Percentiles rank a stretch among this genome's conserved stretches.
Conservation (phyloP, 2,888 invertebrate species). For the Andrena flavipes region DNA sequence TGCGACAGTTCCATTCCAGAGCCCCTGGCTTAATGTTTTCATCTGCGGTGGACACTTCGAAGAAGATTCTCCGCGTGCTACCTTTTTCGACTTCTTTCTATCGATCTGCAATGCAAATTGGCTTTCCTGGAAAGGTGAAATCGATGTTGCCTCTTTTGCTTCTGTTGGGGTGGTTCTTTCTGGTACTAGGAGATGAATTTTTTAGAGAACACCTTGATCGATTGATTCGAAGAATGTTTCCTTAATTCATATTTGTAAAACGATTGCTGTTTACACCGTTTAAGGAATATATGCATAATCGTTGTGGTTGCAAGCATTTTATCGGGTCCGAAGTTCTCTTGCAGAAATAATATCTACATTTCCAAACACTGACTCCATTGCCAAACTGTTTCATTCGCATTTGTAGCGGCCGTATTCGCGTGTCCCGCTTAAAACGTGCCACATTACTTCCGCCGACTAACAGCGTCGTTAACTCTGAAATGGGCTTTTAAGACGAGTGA, state of each 20-base stretch:
- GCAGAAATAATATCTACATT: neutral
- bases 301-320: neutral
- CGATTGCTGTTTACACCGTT: no score
- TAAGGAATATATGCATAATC: no score
- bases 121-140: slow-evolving; percentile 34
- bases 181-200: slow-evolving; percentile 12
- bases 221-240: no score
- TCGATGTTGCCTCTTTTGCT: slow-evolving; percentile 11
- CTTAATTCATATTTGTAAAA: no score
- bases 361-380: neutral
- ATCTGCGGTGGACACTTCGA: neutral
- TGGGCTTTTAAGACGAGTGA: slow-evolving; percentile 35
- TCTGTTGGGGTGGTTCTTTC: slow-evolving; percentile 9
- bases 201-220: neutral
- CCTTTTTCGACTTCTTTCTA: neutral
- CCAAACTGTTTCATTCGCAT: neutral
- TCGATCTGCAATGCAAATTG: slow-evolving; percentile 46
- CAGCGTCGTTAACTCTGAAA: slow-evolving; percentile 40
- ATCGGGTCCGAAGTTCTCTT: neutral
- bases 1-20: slow-evolving; percentile 27
- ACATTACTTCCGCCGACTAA: neutral
- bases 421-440: neutral
- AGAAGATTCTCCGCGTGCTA: neutral
- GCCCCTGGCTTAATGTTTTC: slow-evolving; percentile 25
- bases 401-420: neutral